These are phyloP conservation scores for Xestobium rufovillosum DNA, from an alignment of 2,888 invertebrate species.

Conservation along the genomic window DNA sequence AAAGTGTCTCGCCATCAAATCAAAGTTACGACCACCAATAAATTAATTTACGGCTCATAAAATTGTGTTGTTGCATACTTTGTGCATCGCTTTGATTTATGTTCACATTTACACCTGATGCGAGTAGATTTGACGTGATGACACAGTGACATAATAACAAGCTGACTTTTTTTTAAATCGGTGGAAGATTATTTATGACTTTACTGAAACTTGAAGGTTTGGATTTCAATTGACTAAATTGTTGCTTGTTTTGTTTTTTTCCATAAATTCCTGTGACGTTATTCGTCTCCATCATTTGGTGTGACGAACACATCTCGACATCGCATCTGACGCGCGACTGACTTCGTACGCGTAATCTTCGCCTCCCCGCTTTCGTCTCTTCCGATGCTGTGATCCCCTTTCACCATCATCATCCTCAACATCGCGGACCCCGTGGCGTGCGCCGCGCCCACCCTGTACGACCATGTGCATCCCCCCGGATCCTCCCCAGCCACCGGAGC, in stretches of 20 bases:
- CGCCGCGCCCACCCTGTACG: slow-evolving; percentile 70
- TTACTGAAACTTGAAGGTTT: too few species aligned
- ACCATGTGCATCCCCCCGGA: slow-evolving; percentile 65
- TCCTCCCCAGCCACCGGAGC: slow-evolving; percentile 72
- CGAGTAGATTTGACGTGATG: slow-evolving; percentile 23
- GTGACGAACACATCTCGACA: slow-evolving; percentile 26
- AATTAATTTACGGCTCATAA: slow-evolving; percentile 39
- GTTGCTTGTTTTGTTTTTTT: slow-evolving; percentile 31
- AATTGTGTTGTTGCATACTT: slow-evolving; percentile 30
- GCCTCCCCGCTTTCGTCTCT: slow-evolving; percentile 23
- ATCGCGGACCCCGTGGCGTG: slow-evolving; percentile 72
- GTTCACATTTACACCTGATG: slow-evolving; percentile 29
- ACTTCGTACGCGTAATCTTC: slow-evolving; percentile 15
- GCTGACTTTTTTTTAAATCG: slow-evolving; percentile 2
- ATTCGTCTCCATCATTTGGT: slow-evolving; percentile 19
- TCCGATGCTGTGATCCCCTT: slow-evolving; percentile 38
- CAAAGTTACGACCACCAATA: slow-evolving; percentile 35
- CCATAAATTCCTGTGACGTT: slow-evolving; percentile 24
- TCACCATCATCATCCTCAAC: slow-evolving; percentile 52
- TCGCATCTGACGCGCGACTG: slow-evolving; percentile 26
- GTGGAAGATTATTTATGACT: slow-evolving; percentile 18
- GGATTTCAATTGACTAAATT: slow-evolving; percentile 27
- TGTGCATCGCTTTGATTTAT: slow-evolving; percentile 31
- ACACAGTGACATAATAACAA: slow-evolving; percentile 23
- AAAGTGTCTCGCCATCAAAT: slow-evolving; percentile 27